Conservation (phyloP, 2,797 vertebrate species). For the Halcyon smyrnensis region DNA sequence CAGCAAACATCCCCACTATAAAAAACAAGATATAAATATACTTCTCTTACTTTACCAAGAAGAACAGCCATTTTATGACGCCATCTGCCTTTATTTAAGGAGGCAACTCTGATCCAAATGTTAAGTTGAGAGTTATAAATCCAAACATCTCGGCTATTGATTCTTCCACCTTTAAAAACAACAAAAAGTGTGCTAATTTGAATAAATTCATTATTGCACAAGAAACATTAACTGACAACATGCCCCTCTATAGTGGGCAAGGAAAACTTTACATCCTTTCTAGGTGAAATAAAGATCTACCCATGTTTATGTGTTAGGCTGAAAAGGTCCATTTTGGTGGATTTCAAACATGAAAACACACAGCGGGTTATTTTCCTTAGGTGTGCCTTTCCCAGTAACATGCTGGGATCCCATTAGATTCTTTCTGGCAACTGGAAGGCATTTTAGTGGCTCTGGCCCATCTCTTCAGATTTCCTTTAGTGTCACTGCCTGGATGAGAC, state of each 20-base stretch:
- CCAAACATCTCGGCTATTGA: constrained; percentile 98
- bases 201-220: neutral
- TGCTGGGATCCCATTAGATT: neutral
- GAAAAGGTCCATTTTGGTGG: neutral
- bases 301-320: neutral
- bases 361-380: neutral
- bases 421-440: neutral
- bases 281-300: neutral
- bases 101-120: constrained; percentile 98
- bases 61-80: constrained; percentile 99
- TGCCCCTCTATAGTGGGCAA: neutral
- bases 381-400: neutral
- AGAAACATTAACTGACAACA: neutral
- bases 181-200: neutral
- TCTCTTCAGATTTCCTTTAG: neutral
- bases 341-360: neutral
- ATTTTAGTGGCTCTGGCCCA: neutral
- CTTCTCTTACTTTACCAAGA: constrained; percentile 92
- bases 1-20: neutral
- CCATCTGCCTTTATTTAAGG: constrained; percentile 98
- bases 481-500: neutral
- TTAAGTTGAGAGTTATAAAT: constrained; percentile 99
- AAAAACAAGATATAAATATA: neutral
- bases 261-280: neutral
- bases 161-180: constrained; percentile 90